These are phyloP conservation scores for Coilia nasus DNA, from an alignment of 2,797 vertebrate species.

Conservation along the genomic window DNA sequence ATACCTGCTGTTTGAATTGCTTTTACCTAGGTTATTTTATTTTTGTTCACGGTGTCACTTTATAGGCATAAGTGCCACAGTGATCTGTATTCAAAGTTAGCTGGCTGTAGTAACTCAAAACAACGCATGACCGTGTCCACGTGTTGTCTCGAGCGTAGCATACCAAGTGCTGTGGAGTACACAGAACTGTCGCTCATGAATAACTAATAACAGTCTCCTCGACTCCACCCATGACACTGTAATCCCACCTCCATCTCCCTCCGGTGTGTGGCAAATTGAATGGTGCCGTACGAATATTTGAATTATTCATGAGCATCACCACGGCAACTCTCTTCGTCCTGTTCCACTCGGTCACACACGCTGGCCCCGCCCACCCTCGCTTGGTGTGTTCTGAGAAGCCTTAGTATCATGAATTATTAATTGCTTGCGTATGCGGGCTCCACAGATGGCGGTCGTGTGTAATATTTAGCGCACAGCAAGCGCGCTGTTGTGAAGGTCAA, in stretches of 20 bases:
- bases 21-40: background rate
- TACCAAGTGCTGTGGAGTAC: background rate
- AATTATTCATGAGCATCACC: conserved; percentile 19
- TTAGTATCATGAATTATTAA: conserved; percentile 21
- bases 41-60: background rate
- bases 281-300: background rate
- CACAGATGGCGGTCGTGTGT: conserved; percentile 19
- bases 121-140: background rate
- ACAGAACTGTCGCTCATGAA: background rate
- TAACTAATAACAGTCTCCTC: background rate
- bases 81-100: background rate
- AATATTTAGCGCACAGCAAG: conserved; percentile 18
- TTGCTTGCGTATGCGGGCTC: background rate
- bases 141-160: background rate
- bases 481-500: conserved; percentile 6
- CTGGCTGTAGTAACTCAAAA: background rate
- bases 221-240: conserved; percentile 13
- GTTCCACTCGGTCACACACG: background rate
- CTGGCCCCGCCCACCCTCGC: background rate
- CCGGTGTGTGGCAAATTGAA: conserved; percentile 2
- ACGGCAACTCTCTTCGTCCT: conserved; percentile 5
- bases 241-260: conserved; percentile 3
- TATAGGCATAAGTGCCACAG: background rate
- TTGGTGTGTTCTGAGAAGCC: conserved; percentile 15
- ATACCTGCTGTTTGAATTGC: background rate